A percentile compares a stretch with the other conserved stretches of the same genome.
Conservation (phyloP, 2,113 vertebrate genomes). For the Cyanistes caeruleus region DNA sequence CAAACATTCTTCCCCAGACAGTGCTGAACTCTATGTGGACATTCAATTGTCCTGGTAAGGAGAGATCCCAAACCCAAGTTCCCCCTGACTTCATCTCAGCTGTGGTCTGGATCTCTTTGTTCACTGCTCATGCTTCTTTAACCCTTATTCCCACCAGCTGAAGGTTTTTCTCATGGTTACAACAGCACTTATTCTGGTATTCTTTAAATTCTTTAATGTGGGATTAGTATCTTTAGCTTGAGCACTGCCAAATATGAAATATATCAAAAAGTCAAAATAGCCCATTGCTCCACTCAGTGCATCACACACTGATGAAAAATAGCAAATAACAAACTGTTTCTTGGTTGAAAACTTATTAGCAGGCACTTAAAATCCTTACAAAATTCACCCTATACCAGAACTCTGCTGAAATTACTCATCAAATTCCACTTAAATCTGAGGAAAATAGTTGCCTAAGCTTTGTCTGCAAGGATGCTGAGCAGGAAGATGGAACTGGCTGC, state of each 20-base stretch:
- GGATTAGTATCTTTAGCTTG: neutral
- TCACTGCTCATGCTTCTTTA: neutral
- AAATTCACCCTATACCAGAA: neutral
- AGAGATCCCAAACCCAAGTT: neutral
- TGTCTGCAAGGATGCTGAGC: neutral
- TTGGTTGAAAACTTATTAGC: neutral
- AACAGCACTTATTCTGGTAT: neutral
- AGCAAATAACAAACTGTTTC: neutral
- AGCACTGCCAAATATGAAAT: neutral
- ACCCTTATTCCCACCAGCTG: neutral
- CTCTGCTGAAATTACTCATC: neutral
- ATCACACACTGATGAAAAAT: neutral
- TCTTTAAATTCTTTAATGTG: too few relatives aligned
- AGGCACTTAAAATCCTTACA: neutral
- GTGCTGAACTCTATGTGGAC: neutral
- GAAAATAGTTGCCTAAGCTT: neutral
- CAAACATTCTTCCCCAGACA: neutral
- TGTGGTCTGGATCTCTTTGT: neutral
- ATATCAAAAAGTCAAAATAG: neutral
- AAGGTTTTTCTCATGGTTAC: neutral
- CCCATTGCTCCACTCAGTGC: neutral
- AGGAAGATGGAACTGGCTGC: neutral
- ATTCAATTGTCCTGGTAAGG: neutral
- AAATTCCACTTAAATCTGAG: neutral
- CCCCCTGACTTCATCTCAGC: neutral